Base-by-base conservation (phyloP, 2,888 invertebrate species). In the Drosophila anceps region DNA sequence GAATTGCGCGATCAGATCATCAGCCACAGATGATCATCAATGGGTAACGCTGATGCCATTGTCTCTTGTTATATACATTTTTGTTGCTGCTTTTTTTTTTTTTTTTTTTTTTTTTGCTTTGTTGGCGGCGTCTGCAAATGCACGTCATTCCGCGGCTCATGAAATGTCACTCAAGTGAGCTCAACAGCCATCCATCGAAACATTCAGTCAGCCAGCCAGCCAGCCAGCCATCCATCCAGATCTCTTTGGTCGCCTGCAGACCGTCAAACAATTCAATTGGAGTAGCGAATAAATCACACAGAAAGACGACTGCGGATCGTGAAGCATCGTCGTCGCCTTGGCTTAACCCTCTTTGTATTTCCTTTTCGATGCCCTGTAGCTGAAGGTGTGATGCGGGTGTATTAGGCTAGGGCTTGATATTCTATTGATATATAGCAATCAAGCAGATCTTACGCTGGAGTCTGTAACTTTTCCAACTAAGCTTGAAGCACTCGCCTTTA, bases 191-290 rank as follows among this genome's bases (percentile, higher is more conserved):
- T 41, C 61, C 37, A 51, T 55, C 33, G 39, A 43, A 27, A 31
- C 44, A 65, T 46, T 54, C 71, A n/a, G n/a, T n/a, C n/a, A n/a
- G n/a, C n/a, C n/a, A n/a, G n/a, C n/a, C n/a, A 48, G 31, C 60
- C 71, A 46, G 29, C 55, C 71, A 46, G 15, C 53, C 44, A 66
- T 31, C 60, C 64, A 64, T 50, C 65, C 65, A 37, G 62, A 74
- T 67, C 58, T 69, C 57, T 61, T 33, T 27, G 61, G 27, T 46
- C 31, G 64, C 66, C 77, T 31, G 63, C 58, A 57, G 53, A 81
- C 87, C 88, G 91, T 91, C 90, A 92, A 93, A 92, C 93, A 92
- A 93, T 93, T 92, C 92, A 92, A 93, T 92, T 91, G 91, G 90
- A 92, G 91, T 91, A 92, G 92, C 92, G 91, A 92, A 93, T 93